Percentiles rank a stretch among this genome's conserved stretches.
Conservation (phyloP, 2,113 vertebrate species). For the Bujurquina vittata region DNA sequence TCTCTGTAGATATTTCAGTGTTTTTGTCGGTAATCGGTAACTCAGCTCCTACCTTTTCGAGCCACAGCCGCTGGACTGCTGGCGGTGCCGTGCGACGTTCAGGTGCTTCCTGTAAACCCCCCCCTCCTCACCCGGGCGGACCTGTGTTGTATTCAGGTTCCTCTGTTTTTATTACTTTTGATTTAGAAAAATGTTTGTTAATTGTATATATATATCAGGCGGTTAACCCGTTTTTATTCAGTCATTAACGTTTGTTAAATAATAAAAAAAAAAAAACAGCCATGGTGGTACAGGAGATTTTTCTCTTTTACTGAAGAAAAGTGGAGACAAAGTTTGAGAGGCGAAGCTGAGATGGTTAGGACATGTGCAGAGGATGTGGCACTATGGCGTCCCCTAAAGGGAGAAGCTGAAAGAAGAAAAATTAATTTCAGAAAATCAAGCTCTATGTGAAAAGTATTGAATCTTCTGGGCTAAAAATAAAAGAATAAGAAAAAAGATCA, state of each 20-base stretch:
- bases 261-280: not conserved
- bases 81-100: conserved; percentile 32
- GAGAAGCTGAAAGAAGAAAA: too few species aligned
- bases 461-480: not conserved
- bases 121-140: not conserved
- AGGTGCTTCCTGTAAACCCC: conserved; percentile 33
- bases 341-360: too few species aligned
- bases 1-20: not conserved
- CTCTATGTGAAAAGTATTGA: not conserved
- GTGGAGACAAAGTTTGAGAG: too few species aligned
- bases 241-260: too few species aligned
- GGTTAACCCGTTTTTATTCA: not conserved
- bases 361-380: too few species aligned
- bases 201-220: not conserved
- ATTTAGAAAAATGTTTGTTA: not conserved
- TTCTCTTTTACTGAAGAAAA: too few species aligned
- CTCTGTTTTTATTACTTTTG: not conserved
- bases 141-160: not conserved
- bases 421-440: accelerated
- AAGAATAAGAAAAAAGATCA: too few species aligned
- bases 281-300: not conserved
- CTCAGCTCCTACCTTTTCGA: conserved; percentile 23
- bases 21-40: not conserved
- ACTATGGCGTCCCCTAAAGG: too few species aligned
- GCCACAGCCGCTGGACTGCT: conserved; percentile 9